Base-by-base conservation (phyloP, 2,113 vertebrate genomes). In the Vulpes vulpes region DNA sequence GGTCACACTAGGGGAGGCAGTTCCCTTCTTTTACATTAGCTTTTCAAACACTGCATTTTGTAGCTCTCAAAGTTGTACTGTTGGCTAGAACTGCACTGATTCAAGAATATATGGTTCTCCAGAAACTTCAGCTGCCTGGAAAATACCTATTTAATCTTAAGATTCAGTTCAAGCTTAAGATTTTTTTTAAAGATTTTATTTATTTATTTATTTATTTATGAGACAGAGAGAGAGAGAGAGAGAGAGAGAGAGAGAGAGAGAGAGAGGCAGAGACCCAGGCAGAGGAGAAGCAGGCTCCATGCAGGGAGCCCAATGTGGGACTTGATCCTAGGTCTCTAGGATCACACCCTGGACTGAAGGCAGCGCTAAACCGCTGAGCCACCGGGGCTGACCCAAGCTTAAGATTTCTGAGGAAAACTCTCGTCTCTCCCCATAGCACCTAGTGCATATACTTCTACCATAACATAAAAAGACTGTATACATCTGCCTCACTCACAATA, bases 11-110 rank as follows among this genome's bases (percentile, higher is more conserved):
- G 76, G 11, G 57, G 30, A 59, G 57, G 38, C 95, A 84, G 10
- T 84, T 95, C 55, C 74, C 38, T 16, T 80, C 14, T 89, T 88
- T 73, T 71, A 51, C 20, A 43, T 43, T 78, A 90, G 60, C 22
- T 86, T 96, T 94, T 87, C 43, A 92, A 93, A 86, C 53, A 90
- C 51, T 88, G 27, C 76, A 51, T 84, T 94, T 87, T 53, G 62
- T 20, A 92, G 94, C 51, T 95, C 86, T 92, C 32, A 55, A 85
- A 69, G 49, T 65, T 89, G 86, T 71, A 53, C 57, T 82, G 15
- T 69, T 80, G 69, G 71, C 19, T 35, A 78, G 51, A 79, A 81
- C 4, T 74, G n/a, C 23, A 8, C 57, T 93, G 49, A 76, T 89
- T 78, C 43, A 91, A 78, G 35, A 90, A n/a, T 10, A 76, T 5